Conservation (phyloP, 2,797 vertebrate species). For the Chelidonichthys spinosus region DNA sequence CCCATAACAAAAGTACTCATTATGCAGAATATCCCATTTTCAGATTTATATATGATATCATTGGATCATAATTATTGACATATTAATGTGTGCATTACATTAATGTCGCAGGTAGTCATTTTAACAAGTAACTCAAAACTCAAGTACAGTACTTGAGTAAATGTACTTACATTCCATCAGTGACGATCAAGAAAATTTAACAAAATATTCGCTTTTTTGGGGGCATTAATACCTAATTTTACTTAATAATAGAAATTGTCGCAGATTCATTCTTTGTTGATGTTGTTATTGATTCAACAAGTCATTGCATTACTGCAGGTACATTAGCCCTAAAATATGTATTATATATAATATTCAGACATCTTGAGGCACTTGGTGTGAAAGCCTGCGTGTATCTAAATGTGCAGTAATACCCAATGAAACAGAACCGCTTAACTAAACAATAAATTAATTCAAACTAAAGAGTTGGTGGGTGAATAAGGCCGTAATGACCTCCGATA, state of each 20-base stretch:
- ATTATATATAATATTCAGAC: neutral
- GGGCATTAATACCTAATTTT: too few relatives aligned
- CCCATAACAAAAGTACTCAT: neutral
- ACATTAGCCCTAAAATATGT: neutral
- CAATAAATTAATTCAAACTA: constrained; percentile 19
- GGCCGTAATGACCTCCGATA: constrained; percentile 31
- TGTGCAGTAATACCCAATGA: constrained; percentile 13
- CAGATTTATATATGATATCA: neutral
- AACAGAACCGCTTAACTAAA: constrained; percentile 6
- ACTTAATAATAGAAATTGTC: neutral
- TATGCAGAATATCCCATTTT: neutral
- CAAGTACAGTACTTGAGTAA: neutral
- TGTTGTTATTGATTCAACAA: neutral
- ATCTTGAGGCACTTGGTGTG: neutral
- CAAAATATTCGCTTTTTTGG: constrained; percentile 1
- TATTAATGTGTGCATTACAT: neutral
- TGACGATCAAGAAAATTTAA: neutral
- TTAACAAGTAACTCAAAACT: neutral
- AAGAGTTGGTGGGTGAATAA: constrained; percentile 24
- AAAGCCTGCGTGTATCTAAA: constrained; percentile 21
- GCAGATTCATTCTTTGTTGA: neutral
- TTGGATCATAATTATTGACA: neutral
- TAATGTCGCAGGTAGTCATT: constrained; percentile 4
- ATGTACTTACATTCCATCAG: neutral
- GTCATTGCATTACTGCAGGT: neutral